Evolutionary conservation across 1,140 invertebrate genomes (phyloP).

Genomic region (Ceratosolen solmsi): DNA sequence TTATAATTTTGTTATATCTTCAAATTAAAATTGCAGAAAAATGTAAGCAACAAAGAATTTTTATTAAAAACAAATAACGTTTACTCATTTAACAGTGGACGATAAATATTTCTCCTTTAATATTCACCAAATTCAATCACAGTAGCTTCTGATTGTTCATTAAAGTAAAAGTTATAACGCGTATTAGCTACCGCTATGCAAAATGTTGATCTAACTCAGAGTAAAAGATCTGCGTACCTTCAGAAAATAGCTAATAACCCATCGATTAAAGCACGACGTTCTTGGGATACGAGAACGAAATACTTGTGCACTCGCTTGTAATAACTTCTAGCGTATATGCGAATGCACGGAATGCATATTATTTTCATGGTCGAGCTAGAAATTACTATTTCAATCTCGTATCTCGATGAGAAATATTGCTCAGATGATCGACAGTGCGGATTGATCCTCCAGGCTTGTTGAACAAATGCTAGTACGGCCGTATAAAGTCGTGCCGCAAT

Average conservation of each 20-base stretch:
- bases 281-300: background rate
- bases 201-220: too few relatives aligned
- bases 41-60: too few relatives aligned
- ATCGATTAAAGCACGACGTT: too few relatives aligned
- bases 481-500: constrained; percentile 12
- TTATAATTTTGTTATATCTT: too few relatives aligned
- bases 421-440: background rate
- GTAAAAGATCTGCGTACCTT: constrained; percentile 18
- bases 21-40: too few relatives aligned
- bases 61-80: background rate
- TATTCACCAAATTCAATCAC: background rate
- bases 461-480: background rate
- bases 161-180: background rate
- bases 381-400: constrained; percentile 49
- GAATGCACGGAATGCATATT: background rate
- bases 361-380: constrained; percentile 44
- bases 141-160: constrained; percentile 8
- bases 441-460: constrained; percentile 15
- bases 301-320: background rate
- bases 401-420: background rate
- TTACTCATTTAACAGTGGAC: background rate
- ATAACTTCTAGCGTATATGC: background rate
- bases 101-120: background rate
- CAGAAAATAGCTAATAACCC: too few relatives aligned
- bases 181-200: background rate